phyloP scores from a whole-genome alignment of 2,797 vertebrate genomes.

The Darevskia mixta region DNA sequence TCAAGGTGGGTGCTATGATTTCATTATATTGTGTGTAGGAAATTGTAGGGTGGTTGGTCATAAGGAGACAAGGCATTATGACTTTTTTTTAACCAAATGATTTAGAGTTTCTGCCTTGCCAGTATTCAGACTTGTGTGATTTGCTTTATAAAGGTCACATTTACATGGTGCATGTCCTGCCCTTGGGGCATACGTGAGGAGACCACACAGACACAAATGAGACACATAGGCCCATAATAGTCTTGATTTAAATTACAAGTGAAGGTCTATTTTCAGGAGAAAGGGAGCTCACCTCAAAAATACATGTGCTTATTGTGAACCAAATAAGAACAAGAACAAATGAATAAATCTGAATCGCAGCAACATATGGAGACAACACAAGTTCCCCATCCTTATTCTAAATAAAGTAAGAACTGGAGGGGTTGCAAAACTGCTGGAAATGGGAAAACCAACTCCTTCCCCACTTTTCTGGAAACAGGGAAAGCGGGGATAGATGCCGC shows the following conservation, averaged over 20 bases:
- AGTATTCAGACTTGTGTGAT: background rate
- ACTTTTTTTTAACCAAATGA: background rate
- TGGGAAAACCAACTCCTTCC: no score
- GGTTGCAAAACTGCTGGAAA: no score
- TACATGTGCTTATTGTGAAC: no score
- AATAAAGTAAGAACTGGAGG: background rate
- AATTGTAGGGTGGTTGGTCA: no score
- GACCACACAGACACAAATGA: background rate
- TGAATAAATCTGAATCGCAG: background rate
- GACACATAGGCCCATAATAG: background rate
- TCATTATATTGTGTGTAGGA: background rate
- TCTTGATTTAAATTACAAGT: background rate
- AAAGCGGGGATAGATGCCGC: background rate
- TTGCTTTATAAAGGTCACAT: conserved; percentile 1
- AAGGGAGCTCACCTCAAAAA: background rate
- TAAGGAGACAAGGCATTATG: no score
- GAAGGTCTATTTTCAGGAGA: background rate
- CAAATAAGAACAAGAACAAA: background rate
- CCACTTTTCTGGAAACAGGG: background rate
- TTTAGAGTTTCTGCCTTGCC: background rate
- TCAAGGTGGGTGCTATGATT: background rate
- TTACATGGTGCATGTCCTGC: background rate
- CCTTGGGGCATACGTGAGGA: background rate
- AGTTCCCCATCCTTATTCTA: background rate
- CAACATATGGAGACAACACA: background rate